A percentile compares a stretch with the other conserved stretches of the same genome.
These are phyloP conservation scores for Amblyopsis hoosieri DNA, from an alignment of 2,797 vertebrate genomes.

Conservation along the genomic window DNA sequence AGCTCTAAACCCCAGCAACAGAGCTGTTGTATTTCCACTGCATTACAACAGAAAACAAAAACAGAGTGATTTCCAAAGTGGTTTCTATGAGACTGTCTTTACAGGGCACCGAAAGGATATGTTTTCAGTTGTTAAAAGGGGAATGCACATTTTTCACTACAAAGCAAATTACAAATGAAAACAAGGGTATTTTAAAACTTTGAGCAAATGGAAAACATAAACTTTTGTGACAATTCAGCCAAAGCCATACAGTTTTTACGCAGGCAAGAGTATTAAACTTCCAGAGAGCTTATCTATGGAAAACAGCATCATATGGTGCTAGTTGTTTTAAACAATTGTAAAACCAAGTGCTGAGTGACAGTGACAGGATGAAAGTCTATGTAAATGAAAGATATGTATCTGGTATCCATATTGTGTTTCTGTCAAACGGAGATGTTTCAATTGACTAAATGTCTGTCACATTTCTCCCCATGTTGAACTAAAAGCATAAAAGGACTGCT, in stretches of 20 bases:
- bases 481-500: conserved; percentile 12
- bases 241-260: conserved; percentile 2
- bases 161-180: conserved; percentile 44
- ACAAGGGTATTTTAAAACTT: conserved; percentile 47
- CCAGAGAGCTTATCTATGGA: conserved; percentile 44
- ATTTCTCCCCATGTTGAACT: conserved; percentile 20
- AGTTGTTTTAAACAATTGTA: conserved; percentile 40
- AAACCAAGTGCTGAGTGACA: conserved; percentile 50
- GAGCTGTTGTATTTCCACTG: conserved; percentile 11
- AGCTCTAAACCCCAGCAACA: conserved; percentile 43
- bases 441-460: conserved; percentile 27
- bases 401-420: conserved; percentile 22
- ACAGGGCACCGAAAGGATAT: conserved; percentile 45
- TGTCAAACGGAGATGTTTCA: conserved; percentile 1
- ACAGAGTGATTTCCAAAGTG: conserved; percentile 39
- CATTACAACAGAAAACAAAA: conserved; percentile 70
- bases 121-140: conserved; percentile 34
- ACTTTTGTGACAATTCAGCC: conserved; percentile 38
- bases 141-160: conserved; percentile 29
- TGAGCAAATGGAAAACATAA: conserved; percentile 51
- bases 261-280: conserved; percentile 31
- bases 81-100: conserved; percentile 44
- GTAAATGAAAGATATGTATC: conserved; percentile 40
- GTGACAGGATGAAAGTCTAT: conserved; percentile 25
- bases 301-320: conserved; percentile 50